Evolutionary conservation across 2,797 vertebrate genomes (phyloP).

Genomic region (Danio kyathit): DNA sequence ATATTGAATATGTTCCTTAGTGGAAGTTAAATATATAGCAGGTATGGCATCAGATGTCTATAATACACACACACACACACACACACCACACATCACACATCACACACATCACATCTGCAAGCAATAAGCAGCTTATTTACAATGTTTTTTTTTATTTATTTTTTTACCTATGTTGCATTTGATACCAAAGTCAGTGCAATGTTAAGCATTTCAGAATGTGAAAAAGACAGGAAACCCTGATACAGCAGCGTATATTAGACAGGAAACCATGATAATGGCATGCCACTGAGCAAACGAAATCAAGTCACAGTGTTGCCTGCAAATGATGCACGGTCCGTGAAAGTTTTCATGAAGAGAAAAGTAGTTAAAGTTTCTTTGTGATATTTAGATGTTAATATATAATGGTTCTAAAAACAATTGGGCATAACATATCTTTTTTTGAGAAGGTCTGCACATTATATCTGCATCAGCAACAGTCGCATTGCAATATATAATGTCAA

Average conservation of each 20-base stretch:
- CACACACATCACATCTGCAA: not conserved
- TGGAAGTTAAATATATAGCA: conserved; percentile 19
- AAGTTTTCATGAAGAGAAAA: too few relatives aligned
- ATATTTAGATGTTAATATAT: not conserved
- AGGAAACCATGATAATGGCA: conserved; percentile 18
- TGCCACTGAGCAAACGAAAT: conserved; percentile 3
- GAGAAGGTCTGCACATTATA: too few relatives aligned
- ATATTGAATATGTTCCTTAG: conserved; percentile 35
- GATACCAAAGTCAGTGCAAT: not conserved
- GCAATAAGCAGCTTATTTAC: not conserved
- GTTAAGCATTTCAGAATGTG: not conserved
- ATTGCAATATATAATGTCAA: too few relatives aligned
- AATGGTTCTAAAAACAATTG: not conserved
- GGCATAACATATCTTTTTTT: too few relatives aligned
- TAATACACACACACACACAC: not conserved
- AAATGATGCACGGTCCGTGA: not conserved
- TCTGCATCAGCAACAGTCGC: too few relatives aligned
- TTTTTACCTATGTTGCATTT: not conserved
- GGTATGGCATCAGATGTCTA: not conserved
- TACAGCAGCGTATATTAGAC: conserved; percentile 2
- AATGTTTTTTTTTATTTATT: not conserved
- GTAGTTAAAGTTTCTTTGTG: not conserved
- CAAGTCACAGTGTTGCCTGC: conserved; percentile 1
- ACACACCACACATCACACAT: not conserved
- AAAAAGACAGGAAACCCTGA: conserved; percentile 9